These are phyloP conservation scores for Thrips palmi DNA, from an alignment of 1,140 invertebrate species.

Conservation along the genomic window DNA sequence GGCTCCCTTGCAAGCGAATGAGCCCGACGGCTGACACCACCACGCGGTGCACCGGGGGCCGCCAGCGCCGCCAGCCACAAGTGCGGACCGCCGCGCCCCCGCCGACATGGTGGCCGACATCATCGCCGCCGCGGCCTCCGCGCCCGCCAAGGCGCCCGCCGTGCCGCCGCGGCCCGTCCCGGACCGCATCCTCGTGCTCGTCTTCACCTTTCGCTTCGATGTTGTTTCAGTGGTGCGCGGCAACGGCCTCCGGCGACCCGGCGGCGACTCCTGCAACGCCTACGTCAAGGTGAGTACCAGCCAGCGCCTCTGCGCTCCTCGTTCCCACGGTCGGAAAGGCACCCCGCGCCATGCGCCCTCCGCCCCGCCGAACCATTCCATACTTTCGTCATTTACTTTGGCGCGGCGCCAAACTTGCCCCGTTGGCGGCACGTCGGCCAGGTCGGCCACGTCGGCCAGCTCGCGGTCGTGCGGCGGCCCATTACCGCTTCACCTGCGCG, in stretches of 20 bases:
- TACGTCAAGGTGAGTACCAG: constrained; percentile 20
- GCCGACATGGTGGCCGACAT: constrained; percentile 1
- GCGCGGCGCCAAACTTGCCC: neutral
- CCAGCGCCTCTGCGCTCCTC: too few species aligned
- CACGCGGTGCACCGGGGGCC: too few species aligned
- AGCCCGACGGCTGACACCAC: too few species aligned
- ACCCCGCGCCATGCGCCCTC: too few species aligned
- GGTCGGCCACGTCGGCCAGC: too few species aligned
- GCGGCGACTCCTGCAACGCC: constrained; percentile 18
- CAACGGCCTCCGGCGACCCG: constrained; percentile 16
- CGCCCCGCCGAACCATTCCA: too few species aligned
- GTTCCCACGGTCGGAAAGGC: neutral
- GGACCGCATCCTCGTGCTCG: constrained; percentile 4
- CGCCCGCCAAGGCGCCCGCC: neutral
- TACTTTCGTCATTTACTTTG: too few species aligned
- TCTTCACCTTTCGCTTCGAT: constrained; percentile 8
- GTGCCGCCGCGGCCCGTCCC: neutral
- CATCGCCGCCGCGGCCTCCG: constrained; percentile 6
- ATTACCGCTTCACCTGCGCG: too few species aligned
- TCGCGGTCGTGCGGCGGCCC: too few species aligned
- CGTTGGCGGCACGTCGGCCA: neutral
- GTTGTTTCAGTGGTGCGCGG: constrained; percentile 18
- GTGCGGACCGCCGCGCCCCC: neutral
- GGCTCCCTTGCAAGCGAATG: too few species aligned
- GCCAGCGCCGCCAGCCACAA: neutral